These are phyloP conservation scores for Zosterops japonicus DNA, from an alignment of 2,113 vertebrate genomes.

Conservation along the genomic window DNA sequence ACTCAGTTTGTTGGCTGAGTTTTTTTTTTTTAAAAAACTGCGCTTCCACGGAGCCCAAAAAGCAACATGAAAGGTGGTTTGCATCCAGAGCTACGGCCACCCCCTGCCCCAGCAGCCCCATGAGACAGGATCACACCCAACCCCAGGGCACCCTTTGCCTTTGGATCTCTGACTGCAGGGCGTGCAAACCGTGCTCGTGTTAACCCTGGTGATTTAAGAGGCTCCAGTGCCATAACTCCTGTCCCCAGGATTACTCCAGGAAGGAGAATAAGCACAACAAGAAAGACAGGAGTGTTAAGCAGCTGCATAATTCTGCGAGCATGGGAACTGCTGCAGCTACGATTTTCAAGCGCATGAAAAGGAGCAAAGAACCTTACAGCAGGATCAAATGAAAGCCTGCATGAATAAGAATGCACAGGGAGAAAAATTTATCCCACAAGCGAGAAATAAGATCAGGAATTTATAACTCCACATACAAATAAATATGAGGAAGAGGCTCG, in stretches of 20 bases:
- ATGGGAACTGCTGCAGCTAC: not conserved
- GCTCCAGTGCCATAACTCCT: not conserved
- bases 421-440: not conserved
- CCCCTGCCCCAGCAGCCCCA: not conserved
- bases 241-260: not conserved
- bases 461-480: not conserved
- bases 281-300: not conserved
- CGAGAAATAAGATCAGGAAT: not conserved
- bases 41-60: accelerated
- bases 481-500: not conserved
- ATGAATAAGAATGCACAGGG: not conserved
- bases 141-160: not conserved
- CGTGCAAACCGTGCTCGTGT: not conserved
- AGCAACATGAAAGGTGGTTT: accelerated
- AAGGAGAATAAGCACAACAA: conserved; percentile 9
- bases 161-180: not conserved
- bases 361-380: not conserved
- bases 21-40: not conserved
- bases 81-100: not conserved
- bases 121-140: not conserved
- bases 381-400: not conserved
- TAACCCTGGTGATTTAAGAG: conserved; percentile 12
- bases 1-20: accelerated
- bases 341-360: not conserved
- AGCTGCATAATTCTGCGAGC: conserved; percentile 17